These are phyloP conservation scores for Pseudobourletiella spinata DNA, from an alignment of 1,140 invertebrate species.

Conservation along the genomic window DNA sequence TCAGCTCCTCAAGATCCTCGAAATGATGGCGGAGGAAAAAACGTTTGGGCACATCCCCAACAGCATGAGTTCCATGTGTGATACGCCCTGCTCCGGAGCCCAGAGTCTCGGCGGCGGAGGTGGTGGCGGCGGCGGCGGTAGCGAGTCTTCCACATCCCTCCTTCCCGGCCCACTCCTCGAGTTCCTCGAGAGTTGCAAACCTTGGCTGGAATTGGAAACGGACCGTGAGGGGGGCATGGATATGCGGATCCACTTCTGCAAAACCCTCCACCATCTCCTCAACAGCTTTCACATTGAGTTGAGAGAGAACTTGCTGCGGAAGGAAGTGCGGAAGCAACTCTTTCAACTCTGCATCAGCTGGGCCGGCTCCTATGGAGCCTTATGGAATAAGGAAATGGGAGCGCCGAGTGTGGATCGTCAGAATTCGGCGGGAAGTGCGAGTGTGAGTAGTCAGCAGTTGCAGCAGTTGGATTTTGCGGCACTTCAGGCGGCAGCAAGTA, in stretches of 20 bases:
- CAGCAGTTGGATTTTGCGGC: conserved; percentile 55
- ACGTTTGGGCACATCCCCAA: conserved; percentile 77
- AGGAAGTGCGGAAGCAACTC: conserved; percentile 73
- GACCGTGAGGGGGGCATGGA: conserved; percentile 32
- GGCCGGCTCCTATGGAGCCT: conserved; percentile 72
- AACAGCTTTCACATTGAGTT: conserved; percentile 32
- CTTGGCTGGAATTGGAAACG: conserved; percentile 31
- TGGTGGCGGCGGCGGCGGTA: not conserved
- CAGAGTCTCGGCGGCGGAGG: conserved; percentile 12
- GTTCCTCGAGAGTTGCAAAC: conserved; percentile 30
- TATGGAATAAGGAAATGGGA: conserved; percentile 37
- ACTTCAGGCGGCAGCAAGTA: conserved; percentile 81
- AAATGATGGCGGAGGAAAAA: conserved; percentile 83
- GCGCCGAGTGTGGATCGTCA: not conserved
- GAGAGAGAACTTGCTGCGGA: conserved; percentile 64
- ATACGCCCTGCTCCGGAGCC: conserved; percentile 15
- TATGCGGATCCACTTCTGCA: conserved; percentile 31
- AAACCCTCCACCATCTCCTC: conserved; percentile 18
- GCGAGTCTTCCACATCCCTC: not conserved
- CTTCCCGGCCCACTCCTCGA: conserved; percentile 24
- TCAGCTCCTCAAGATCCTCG: conserved; percentile 80
- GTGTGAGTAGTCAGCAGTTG: conserved; percentile 37
- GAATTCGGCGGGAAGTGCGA: not conserved
- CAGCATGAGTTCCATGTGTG: conserved; percentile 5
- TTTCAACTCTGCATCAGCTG: conserved; percentile 88